Base-by-base conservation (phyloP, 2,797 vertebrate genomes). In the Bradypodion ventrale region DNA sequence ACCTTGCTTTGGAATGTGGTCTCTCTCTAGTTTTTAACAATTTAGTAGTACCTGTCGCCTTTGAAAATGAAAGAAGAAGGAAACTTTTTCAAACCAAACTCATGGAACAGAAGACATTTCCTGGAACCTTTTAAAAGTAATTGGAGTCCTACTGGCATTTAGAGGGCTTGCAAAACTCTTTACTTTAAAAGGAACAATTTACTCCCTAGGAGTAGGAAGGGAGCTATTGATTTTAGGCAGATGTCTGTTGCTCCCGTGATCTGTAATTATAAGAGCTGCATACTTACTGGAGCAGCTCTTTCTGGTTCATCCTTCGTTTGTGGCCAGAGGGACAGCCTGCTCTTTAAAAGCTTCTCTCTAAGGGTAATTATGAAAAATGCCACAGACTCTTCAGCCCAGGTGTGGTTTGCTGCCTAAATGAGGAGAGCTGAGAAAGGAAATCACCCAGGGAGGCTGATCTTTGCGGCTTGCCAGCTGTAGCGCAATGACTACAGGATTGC, bases 371-470 rank as follows among this genome's bases (percentile, higher is more conserved):
- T 0, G 88, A 93, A 94, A 96, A 94, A 95, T 92, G 94, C 87
- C 86, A 85, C 52, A 85, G 80, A 81, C 62, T 4, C 68, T 15
- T 46, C 85, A 79, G 79, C 87, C 87, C 75, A 85, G 89, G 91
- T 52, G 44, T 84, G 19, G 15, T 15, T 79, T 49, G 1, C 25
- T 90, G 92, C 95, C 95, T 94, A 91, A 1, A 49, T 80, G 75
- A 84, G 23, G 78, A 35, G 21, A 82, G 74, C 19, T 0, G 40
- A 68, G 84, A 85, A 77, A 88, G 90, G 92, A 93, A 94, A 95
- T 94, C 94, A 93, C 92, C 92, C 90, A 87, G 94, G 94, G 93
- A 95, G 96, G 94, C 91, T 79, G 85, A 90, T 93, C 89, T 85
- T 91, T 89, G 90, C 1, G 1, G 76, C 81, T 89, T 88, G 93